Evolutionary conservation across 2,113 vertebrate species (phyloP), one percentile per base, ranked within the genome.

Genomic region (Petrocephalus zakoni): DNA sequence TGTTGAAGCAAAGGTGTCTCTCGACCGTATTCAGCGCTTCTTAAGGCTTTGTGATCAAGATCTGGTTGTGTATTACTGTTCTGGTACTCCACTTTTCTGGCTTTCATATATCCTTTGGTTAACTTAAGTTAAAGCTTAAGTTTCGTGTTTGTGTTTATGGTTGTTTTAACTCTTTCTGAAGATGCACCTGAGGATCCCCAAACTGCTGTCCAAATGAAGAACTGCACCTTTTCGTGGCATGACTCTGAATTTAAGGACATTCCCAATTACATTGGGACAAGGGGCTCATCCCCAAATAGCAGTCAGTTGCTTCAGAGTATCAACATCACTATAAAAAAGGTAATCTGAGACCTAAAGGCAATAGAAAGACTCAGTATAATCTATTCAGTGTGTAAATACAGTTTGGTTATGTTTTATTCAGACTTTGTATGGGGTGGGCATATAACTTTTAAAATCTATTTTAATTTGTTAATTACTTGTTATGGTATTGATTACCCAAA

Each of bases 1-100:
- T 64, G 92, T 99, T 93, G 98, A 99, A 91, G 96, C 98, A 89
- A 98, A 97, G 93, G 98, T 99, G 78, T 99, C 98, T 64, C 91
- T 99, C 93, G 96, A 97, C 78, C 96, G 98, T 89, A 97, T 99
- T 91, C 97, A 99, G 90, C 89, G 51, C 68, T 99, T 99, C 92
- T 96, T 99, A 6, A 94, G 96, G 87, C 95, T 99, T 15, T 34
- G 90, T 86, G 96, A 97, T 91, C 96, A 97, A 92, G 96, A 97
- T 52, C 90, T 97, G 90, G 92, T 94, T 91, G 87, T 93, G 21
- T 97, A 98, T 92, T 99, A 99, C 72, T 87, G 52, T 25, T 37
- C 15, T 34, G 88, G 88, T 89, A 89, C 34, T 37, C 19, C 46
- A 42, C 34, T 56, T 46, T 58, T 7, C 11, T 47, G 22, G 15